Evolutionary conservation across 2,113 vertebrate species (phyloP).

Genomic region (Notothenia rossii): DNA sequence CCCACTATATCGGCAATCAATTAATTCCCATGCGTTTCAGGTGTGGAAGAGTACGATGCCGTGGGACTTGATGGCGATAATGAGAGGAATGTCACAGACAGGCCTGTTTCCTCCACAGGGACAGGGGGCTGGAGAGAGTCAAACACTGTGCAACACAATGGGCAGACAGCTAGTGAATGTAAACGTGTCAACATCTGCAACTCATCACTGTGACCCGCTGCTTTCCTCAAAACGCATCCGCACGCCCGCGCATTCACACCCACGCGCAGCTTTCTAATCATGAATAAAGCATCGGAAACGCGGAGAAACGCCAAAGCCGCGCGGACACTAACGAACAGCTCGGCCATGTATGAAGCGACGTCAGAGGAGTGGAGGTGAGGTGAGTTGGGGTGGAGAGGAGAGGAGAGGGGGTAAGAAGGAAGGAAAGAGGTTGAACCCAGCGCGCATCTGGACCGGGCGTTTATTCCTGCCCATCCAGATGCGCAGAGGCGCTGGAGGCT

Average conservation of each 20-base stretch:
- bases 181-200: constrained; percentile 88
- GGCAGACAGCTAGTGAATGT: constrained; percentile 61
- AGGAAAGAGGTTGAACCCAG: constrained; percentile 38
- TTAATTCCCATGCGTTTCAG: not conserved
- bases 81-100: constrained; percentile 39
- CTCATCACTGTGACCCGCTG: constrained; percentile 73
- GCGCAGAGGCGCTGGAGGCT: constrained; percentile 50
- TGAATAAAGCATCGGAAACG: constrained; percentile 16
- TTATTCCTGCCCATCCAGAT: constrained; percentile 70
- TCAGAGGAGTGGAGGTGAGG: constrained; percentile 15
- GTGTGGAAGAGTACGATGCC: constrained; percentile 18
- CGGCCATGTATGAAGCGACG: constrained; percentile 24
- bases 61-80: constrained; percentile 19
- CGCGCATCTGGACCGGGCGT: constrained; percentile 70
- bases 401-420: not conserved
- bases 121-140: constrained; percentile 31
- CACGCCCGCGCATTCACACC: constrained; percentile 38
- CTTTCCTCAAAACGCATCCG: constrained; percentile 7
- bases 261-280: constrained; percentile 36
- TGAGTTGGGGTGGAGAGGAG: not conserved
- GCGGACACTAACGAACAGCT: constrained; percentile 17
- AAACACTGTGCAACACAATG: constrained; percentile 37
- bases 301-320: not conserved
- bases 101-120: constrained; percentile 36
- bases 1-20: not conserved